Percentiles rank a stretch among this genome's conserved stretches.
These are phyloP conservation scores for Pachyrhynchus sulphureomaculatus DNA, from an alignment of 1,140 invertebrate genomes.

Conservation along the genomic window DNA sequence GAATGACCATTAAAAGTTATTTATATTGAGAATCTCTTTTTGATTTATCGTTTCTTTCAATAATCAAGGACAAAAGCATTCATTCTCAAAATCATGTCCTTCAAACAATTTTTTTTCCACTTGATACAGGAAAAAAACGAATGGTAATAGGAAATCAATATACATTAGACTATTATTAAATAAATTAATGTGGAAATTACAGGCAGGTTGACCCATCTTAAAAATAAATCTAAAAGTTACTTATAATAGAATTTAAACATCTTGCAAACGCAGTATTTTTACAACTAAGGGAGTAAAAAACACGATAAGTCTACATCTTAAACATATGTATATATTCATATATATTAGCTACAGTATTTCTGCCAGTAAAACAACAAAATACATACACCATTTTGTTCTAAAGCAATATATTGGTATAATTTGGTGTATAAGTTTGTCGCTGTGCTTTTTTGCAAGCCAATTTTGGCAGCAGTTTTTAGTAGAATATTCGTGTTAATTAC, in stretches of 20 bases:
- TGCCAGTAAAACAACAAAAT: too few relatives aligned
- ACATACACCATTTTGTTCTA: conserved; percentile 13
- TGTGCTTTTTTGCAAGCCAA: too few relatives aligned
- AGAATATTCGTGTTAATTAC: conserved; percentile 40
- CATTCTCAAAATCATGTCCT: conserved; percentile 1
- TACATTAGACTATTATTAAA: too few relatives aligned
- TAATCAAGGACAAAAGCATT: background rate
- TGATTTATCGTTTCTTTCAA: background rate
- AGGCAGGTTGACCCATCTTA: background rate
- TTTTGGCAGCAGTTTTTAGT: conserved; percentile 15
- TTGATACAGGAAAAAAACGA: too few relatives aligned
- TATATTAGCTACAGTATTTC: background rate
- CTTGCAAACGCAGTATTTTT: conserved; percentile 16
- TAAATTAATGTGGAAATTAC: conserved; percentile 13
- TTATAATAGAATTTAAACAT: conserved; percentile 14
- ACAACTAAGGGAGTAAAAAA: conserved; percentile 33
- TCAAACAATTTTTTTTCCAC: background rate
- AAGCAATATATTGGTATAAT: conserved; percentile 2
- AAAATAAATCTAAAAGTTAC: conserved; percentile 6
- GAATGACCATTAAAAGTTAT: background rate
- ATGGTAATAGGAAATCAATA: background rate
- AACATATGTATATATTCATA: too few relatives aligned
- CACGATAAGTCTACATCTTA: conserved; percentile 35
- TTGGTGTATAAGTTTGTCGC: too few relatives aligned
- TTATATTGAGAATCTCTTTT: background rate